Percentiles rank a stretch among this genome's conserved stretches.
Evolutionary conservation across 2,888 invertebrate genomes (phyloP).

Genomic region (Ochropacha duplaris): DNA sequence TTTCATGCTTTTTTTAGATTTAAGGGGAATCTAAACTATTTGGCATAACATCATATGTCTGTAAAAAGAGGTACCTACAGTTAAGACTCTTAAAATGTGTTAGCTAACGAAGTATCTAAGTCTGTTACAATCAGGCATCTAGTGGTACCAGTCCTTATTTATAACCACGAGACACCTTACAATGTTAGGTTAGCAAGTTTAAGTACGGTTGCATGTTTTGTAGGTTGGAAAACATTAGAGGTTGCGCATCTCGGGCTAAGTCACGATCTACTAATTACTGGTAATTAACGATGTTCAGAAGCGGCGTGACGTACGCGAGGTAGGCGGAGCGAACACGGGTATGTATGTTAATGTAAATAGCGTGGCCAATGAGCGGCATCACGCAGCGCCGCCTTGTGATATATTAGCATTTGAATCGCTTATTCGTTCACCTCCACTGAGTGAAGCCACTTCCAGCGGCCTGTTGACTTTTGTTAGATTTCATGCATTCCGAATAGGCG

Average conservation of each 20-base stretch:
- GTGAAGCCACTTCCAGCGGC: slow-evolving; percentile 42
- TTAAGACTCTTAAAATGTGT: not conserved
- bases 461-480: slow-evolving; percentile 58
- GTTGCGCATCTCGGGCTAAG: slow-evolving; percentile 50
- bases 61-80: not conserved
- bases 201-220: slow-evolving; percentile 28
- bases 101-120: not conserved
- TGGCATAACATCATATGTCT: too few species aligned
- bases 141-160: not conserved
- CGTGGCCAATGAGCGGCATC: slow-evolving; percentile 75
- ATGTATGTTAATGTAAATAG: slow-evolving; percentile 78
- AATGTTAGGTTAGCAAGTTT: slow-evolving; percentile 11
- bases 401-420: slow-evolving; percentile 82
- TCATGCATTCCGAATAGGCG: slow-evolving; percentile 60
- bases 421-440: slow-evolving; percentile 63
- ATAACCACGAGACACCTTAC: not conserved
- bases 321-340: slow-evolving; percentile 70
- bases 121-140: not conserved
- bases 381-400: slow-evolving; percentile 75
- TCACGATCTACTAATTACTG: slow-evolving; percentile 73
- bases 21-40: too few species aligned
- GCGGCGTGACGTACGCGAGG: slow-evolving; percentile 64
- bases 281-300: slow-evolving; percentile 75
- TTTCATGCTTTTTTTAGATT: not conserved
- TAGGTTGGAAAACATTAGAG: slow-evolving; percentile 36